Evolutionary conservation across 2,888 invertebrate species (phyloP).

Genomic region (Meiosimyza decipiens): DNA sequence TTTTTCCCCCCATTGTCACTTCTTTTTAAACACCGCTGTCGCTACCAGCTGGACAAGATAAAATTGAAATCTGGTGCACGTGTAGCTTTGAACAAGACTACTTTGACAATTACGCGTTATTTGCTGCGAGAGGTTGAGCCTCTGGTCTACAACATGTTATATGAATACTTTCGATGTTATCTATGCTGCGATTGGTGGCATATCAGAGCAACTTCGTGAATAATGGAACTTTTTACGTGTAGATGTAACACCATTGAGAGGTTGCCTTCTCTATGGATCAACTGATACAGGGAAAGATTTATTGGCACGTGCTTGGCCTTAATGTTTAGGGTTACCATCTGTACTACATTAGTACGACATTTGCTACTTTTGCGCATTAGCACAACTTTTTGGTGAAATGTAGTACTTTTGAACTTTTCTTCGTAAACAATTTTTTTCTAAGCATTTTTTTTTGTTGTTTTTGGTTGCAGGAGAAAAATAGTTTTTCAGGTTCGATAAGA

Average conservation of each 20-base stretch:
- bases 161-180: slow-evolving; percentile 98
- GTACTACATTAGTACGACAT: too few relatives aligned
- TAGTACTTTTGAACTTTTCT: too few relatives aligned
- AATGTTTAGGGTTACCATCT: too few relatives aligned
- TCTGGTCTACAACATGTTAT: slow-evolving; percentile 99
- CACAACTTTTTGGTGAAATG: too few relatives aligned
- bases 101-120: slow-evolving; percentile 98
- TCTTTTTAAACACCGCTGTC: too few relatives aligned
- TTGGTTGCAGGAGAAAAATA: too few relatives aligned
- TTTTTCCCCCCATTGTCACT: too few relatives aligned
- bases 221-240: slow-evolving; percentile 96
- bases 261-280: slow-evolving; percentile 96
- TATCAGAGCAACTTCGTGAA: slow-evolving; percentile 97
- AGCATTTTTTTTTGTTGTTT: too few relatives aligned
- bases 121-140: slow-evolving; percentile 98
- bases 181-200: slow-evolving; percentile 95
- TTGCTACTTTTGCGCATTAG: too few relatives aligned
- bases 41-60: slow-evolving; percentile 94
- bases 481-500: too few relatives aligned
- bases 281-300: slow-evolving; percentile 99
- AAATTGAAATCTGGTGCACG: slow-evolving; percentile 96
- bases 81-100: slow-evolving; percentile 99
- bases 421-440: too few relatives aligned
- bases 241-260: slow-evolving; percentile 99
- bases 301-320: slow-evolving; percentile 97